phyloP scores from a whole-genome alignment of 1,140 invertebrate genomes.

The Myzus persicae region DNA sequence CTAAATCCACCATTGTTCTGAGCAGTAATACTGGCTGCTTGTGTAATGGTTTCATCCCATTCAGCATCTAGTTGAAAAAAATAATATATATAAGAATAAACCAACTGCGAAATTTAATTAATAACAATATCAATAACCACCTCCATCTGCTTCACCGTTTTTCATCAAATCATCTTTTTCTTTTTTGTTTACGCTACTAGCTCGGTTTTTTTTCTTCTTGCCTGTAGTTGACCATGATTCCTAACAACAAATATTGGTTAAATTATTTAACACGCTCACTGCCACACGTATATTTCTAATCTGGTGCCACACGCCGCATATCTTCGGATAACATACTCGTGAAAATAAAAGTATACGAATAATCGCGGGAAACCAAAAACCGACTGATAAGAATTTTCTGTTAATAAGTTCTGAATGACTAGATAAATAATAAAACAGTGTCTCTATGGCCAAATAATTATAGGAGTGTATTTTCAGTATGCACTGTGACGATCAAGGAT shows the following conservation, averaged over 20 bases:
- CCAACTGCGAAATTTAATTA: neutral
- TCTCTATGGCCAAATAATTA: no score
- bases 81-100: neutral
- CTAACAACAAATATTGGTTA: constrained; percentile 65
- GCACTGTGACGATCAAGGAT: no score
- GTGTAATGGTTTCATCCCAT: constrained; percentile 59
- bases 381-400: no score
- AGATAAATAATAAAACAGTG: no score
- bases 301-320: no score
- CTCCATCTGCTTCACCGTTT: constrained; percentile 46
- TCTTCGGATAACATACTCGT: no score
- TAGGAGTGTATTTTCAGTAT: no score
- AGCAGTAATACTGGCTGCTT: constrained; percentile 59
- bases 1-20: constrained; percentile 59
- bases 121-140: neutral
- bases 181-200: constrained; percentile 63
- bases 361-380: no score
- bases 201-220: constrained; percentile 83
- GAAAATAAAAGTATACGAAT: no score
- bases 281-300: no score
- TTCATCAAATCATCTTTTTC: constrained; percentile 63
- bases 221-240: constrained; percentile 79
- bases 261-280: no score
- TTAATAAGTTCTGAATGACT: no score
- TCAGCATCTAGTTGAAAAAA: constrained; percentile 32